Conservation (phyloP, 2,888 invertebrate genomes). For the Drosophila longiperda region DNA sequence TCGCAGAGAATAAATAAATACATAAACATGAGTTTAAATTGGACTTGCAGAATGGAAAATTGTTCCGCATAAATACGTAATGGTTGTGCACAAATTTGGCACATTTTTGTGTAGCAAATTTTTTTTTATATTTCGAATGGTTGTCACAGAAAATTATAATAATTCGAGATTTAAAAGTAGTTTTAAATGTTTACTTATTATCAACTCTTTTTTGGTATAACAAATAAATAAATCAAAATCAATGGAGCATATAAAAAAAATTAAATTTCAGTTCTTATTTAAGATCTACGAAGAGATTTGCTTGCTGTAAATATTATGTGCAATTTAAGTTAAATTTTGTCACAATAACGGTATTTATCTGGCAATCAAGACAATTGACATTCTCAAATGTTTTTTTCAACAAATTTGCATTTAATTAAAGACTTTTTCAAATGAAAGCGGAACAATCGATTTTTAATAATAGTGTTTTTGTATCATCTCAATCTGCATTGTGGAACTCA, state of each 20-base stretch:
- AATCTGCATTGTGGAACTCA: constrained; percentile 24
- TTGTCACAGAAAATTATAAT: not conserved
- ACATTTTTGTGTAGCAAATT: not conserved
- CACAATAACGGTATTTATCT: too few relatives aligned
- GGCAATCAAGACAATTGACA: not conserved
- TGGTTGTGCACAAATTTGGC: not conserved
- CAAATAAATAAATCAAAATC: not conserved
- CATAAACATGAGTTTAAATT: not conserved
- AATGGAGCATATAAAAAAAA: not conserved
- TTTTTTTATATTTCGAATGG: not conserved
- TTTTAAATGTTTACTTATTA: not conserved
- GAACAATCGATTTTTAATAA: constrained; percentile 24
- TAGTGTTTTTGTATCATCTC: constrained; percentile 29
- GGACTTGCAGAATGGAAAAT: not conserved
- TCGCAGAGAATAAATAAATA: not conserved
- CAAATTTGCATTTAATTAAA: constrained; percentile 12
- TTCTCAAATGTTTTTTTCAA: not conserved
- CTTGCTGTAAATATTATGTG: not conserved
- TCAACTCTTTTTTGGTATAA: not conserved
- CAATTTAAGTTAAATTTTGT: not conserved
- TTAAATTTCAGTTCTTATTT: not conserved
- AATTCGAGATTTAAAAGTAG: not conserved
- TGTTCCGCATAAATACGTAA: not conserved
- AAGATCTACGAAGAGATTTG: not conserved
- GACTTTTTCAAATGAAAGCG: constrained; percentile 4